Evolutionary conservation across 2,113 vertebrate genomes (phyloP).

Genomic region (Cyanocitta stelleri): DNA sequence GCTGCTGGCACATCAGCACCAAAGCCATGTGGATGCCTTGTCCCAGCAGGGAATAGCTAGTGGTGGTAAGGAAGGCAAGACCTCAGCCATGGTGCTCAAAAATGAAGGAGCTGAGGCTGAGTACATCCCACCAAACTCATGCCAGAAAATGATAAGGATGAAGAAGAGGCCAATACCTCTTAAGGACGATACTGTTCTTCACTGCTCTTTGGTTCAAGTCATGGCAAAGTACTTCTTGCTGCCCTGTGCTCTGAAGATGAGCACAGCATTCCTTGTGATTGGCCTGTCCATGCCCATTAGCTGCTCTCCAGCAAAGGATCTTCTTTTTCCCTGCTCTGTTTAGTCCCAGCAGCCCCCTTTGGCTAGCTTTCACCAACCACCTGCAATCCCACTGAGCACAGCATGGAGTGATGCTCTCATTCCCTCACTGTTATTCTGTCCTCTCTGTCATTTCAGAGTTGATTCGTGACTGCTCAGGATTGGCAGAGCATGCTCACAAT

Average conservation of each 20-base stretch:
- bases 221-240: background rate
- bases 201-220: background rate
- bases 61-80: background rate
- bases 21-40: rapidly evolving
- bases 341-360: background rate
- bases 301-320: background rate
- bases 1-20: background rate
- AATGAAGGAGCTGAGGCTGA: background rate
- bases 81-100: background rate
- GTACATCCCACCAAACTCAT: background rate
- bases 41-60: background rate
- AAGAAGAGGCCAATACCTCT: background rate
- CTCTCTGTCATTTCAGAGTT: background rate
- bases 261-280: background rate
- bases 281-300: background rate
- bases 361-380: background rate
- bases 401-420: background rate
- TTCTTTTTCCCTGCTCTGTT: background rate
- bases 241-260: background rate
- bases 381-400: background rate
- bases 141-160: background rate
- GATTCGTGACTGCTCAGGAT: background rate
- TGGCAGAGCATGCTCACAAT: background rate
- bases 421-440: background rate
- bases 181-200: background rate